Evolutionary conservation across 2,797 vertebrate genomes (phyloP), one percentile per base, ranked within the genome.

Genomic region (Paratrypauchen microcephalus): DNA sequence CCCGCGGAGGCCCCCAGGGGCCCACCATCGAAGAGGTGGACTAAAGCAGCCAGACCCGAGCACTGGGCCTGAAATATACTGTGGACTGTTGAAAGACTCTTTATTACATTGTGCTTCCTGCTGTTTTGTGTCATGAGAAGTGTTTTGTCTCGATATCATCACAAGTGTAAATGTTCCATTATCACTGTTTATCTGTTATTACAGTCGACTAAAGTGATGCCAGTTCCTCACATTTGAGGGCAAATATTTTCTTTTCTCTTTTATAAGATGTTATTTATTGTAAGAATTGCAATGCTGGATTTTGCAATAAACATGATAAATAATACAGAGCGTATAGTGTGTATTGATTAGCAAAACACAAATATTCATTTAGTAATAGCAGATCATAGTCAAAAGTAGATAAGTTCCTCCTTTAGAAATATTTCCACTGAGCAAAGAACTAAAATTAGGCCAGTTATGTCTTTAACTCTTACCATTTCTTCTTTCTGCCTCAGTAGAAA

Each of bases 21-120:
- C 58, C 58, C 28, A 60, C 58, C 19, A 36, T 60, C 30, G 58
- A 60, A 30, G 58, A 60, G 58, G 58, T 60, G 58, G 58, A 60
- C 30, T 60, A 39, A 60, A 60, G 28, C 12, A 19, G 19, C 1
- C 18, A 21, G 30, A 32, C 1, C 8, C 8, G 8, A 18, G 7
- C 13, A 7, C 56, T 30, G 56, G 26, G 15, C 30, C 56, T 60
- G 18, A 11, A 60, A 58, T 9, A 11, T 16, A 56, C 24, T n/a
- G n/a, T n/a, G n/a, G n/a, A n/a, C n/a, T 26, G 55, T 52, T 26
- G 26, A 50, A 13, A 26, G 55, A 57, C 55, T 52, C 16, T 28
- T 57, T 57, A 6, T 28, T 57, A 6, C 0, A 16, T 26, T 6
- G 24, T 6, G 9, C 55, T 57, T 15, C 2, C 13, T 28, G 28